phyloP scores from a whole-genome alignment of 2,113 vertebrate genomes.

The Odontesthes bonariensis region DNA sequence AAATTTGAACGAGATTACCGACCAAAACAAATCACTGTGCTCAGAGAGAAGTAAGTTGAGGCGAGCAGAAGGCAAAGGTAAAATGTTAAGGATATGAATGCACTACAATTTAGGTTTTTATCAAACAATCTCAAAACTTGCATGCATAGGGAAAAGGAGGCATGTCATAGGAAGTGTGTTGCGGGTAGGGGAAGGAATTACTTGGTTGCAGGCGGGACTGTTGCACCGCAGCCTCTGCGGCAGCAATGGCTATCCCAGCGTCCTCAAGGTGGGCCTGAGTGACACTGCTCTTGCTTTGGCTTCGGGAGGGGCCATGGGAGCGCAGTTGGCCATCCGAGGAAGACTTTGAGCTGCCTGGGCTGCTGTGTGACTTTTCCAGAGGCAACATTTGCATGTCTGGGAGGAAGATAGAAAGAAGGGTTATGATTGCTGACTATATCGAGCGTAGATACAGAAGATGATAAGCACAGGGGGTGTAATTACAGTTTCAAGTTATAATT shows the following conservation, averaged over 20 bases:
- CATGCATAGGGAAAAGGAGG: constrained; percentile 90
- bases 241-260: constrained; percentile 95
- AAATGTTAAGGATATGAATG: constrained; percentile 76
- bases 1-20: neutral
- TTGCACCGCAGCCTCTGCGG: constrained; percentile 96
- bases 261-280: constrained; percentile 98
- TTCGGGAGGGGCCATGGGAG: constrained; percentile 96
- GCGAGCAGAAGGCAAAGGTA: constrained; percentile 50
- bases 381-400: constrained; percentile 94
- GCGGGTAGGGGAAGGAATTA: constrained; percentile 96
- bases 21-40: constrained; percentile 74
- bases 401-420: constrained; percentile 7
- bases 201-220: constrained; percentile 99
- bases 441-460: neutral
- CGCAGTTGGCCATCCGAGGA: constrained; percentile 98
- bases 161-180: constrained; percentile 93
- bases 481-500: constrained; percentile 30
- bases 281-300: constrained; percentile 99
- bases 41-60: constrained; percentile 58
- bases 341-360: constrained; percentile 97
- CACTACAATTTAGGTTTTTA: constrained; percentile 62
- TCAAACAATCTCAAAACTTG: constrained; percentile 51
- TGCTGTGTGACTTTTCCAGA: constrained; percentile 99
- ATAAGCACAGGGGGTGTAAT: constrained; percentile 36
- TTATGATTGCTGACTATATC: constrained; percentile 10